Base-by-base conservation (phyloP, 2,113 vertebrate genomes). In the Setophaga coronata region DNA sequence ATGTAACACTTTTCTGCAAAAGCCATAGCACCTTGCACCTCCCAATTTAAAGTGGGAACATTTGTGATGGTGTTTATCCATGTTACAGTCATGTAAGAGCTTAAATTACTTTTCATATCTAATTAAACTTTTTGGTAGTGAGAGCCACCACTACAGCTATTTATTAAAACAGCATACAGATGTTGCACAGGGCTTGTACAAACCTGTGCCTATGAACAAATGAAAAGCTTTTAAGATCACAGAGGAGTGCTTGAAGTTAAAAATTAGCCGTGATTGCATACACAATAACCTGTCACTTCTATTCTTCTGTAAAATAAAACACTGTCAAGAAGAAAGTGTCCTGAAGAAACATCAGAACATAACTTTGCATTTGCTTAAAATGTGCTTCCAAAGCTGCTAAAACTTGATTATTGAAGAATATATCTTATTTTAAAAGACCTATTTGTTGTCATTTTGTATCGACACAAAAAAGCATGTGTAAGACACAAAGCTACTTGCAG, bases 251-350 rank as follows among this genome's bases (percentile, higher is more conserved):
- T 98, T 98, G 97, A 98, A 98, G 98, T 98, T 95, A 92, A 95
- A 98, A 98, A 97, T 98, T 98, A 98, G 96, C 95, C 93, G 91
- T 98, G 95, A 96, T 97, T 98, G 98, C 93, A 95, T 97, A 98
- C 97, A 98, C 98, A 98, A 97, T 97, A 98, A 96, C 96, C 98
- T 98, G 97, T 98, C 98, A 98, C 97, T 98, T 98, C 98, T 98
- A 95, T 47, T 74, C 94, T 96, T 98, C 93, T 96, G 94, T 97
- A 97, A 98, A 98, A 97, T 97, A 97, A 97, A 97, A 97, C 57
- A 62, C 97, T 98, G 95, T 97, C 96, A 97, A 91, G 70, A 97
- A 91, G 94, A 89, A 95, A 97, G 82, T 88, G 74, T 96, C 92
- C 89, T 97, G 95, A 96, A 97, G 95, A 81, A 61, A 20, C 29